A percentile compares a stretch with the other conserved stretches of the same genome.
phyloP scores from a whole-genome alignment of 2,797 vertebrate genomes.

The Danio aesculapii region DNA sequence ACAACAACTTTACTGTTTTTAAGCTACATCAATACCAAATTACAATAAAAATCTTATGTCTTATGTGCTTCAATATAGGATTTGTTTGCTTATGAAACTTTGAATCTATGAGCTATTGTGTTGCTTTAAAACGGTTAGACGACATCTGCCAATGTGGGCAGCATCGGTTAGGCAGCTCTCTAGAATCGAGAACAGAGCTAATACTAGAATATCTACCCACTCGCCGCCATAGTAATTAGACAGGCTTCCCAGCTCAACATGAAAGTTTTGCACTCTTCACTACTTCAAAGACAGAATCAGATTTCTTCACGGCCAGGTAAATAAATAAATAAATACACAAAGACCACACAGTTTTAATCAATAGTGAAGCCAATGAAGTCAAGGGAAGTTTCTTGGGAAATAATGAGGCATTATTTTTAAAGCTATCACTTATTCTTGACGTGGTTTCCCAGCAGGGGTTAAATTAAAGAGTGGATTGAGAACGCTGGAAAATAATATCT shows the following conservation, averaged over 20 bases:
- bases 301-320: neutral
- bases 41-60: too few relatives aligned
- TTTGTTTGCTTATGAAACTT: neutral
- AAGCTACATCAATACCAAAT: too few relatives aligned
- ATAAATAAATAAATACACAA: constrained; percentile 20
- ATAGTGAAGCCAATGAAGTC: constrained; percentile 31
- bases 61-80: neutral
- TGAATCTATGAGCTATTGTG: neutral
- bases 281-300: constrained; percentile 60
- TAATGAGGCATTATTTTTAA: constrained; percentile 39
- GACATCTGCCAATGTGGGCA: neutral
- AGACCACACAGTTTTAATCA: constrained; percentile 32
- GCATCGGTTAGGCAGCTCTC: neutral
- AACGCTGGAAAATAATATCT: constrained; percentile 1
- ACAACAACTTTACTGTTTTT: too few relatives aligned
- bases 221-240: constrained; percentile 53
- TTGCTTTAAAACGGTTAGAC: neutral
- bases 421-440: constrained; percentile 15
- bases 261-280: constrained; percentile 8
- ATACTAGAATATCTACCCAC: constrained; percentile 36
- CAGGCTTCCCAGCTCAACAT: constrained; percentile 22
- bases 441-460: constrained; percentile 35
- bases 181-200: constrained; percentile 25
- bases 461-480: constrained; percentile 30
- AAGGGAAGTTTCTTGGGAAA: constrained; percentile 11